phyloP scores from a whole-genome alignment of 2,797 vertebrate species.

The Protosalanx chinensis region DNA sequence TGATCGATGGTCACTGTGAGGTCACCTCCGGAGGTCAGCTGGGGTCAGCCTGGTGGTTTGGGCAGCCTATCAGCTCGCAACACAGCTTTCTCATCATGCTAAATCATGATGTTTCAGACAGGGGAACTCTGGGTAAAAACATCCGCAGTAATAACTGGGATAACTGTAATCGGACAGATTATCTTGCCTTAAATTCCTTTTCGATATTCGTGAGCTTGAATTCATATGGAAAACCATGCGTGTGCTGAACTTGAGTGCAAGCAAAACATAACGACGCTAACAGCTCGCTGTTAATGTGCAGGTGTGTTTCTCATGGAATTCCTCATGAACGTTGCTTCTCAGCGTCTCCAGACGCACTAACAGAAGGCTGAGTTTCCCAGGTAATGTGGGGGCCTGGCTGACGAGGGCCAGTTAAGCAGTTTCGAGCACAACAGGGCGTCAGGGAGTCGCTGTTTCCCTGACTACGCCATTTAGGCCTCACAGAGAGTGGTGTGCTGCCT shows the following conservation, averaged over 20 bases:
- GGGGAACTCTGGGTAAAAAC: constrained; percentile 15
- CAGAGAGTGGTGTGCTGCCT: neutral
- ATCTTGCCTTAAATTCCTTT: no score
- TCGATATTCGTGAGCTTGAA: no score
- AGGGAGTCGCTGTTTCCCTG: constrained; percentile 56
- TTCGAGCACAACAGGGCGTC: constrained; percentile 47
- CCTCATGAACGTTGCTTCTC: constrained; percentile 51
- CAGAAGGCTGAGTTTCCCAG: constrained; percentile 49
- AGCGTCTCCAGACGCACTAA: constrained; percentile 47
- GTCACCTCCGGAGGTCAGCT: constrained; percentile 58
- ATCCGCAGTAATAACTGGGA: neutral
- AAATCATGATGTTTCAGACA: constrained; percentile 45
- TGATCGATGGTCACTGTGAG: constrained; percentile 73
- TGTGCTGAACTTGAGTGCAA: constrained; percentile 10
- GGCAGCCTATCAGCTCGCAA: constrained; percentile 44
- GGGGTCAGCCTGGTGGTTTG: constrained; percentile 59
- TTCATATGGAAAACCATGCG: neutral
- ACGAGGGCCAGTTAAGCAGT: constrained; percentile 54
- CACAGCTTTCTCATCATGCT: constrained; percentile 37
- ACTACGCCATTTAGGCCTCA: constrained; percentile 15
- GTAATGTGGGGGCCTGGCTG: constrained; percentile 49
- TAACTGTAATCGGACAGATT: no score
- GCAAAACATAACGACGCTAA: constrained; percentile 48
- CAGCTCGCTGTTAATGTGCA: constrained; percentile 53
- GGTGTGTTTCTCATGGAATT: constrained; percentile 35